Percentiles rank a stretch among this genome's conserved stretches.
These are phyloP conservation scores for Ophthalmolycus amberensis DNA, from an alignment of 2,113 vertebrate genomes.

Conservation along the genomic window DNA sequence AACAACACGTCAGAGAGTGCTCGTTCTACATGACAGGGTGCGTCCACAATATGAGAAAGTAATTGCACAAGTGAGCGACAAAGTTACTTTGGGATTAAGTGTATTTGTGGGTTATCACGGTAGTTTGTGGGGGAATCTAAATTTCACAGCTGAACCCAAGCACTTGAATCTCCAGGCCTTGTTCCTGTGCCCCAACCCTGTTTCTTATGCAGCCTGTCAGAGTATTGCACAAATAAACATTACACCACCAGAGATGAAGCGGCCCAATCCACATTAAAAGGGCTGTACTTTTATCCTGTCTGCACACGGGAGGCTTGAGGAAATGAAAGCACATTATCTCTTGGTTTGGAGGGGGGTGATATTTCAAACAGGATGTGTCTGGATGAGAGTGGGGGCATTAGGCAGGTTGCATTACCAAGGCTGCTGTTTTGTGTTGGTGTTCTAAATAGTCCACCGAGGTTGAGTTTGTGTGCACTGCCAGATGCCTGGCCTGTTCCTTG, in stretches of 20 bases:
- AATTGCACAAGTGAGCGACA: background rate
- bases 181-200: background rate
- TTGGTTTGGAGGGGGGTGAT: background rate
- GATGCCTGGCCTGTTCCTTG: background rate
- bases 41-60: background rate
- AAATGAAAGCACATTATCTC: constrained; percentile 21
- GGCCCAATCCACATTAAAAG: constrained; percentile 2
- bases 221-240: background rate
- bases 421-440: constrained; percentile 16
- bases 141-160: constrained; percentile 1
- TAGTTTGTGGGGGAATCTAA: background rate
- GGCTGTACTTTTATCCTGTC: constrained; percentile 1
- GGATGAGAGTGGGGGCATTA: constrained; percentile 25
- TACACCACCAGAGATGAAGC: background rate
- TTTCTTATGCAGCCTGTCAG: constrained; percentile 10
- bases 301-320: constrained; percentile 9
- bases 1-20: background rate
- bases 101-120: background rate
- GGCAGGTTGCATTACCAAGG: constrained; percentile 37
- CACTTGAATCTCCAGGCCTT: background rate
- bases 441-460: constrained; percentile 29
- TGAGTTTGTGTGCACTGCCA: constrained; percentile 20
- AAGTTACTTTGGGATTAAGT: background rate
- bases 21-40: background rate
- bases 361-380: constrained; percentile 46